Conservation (phyloP, 2,888 invertebrate species). For the Lagria hirta region DNA sequence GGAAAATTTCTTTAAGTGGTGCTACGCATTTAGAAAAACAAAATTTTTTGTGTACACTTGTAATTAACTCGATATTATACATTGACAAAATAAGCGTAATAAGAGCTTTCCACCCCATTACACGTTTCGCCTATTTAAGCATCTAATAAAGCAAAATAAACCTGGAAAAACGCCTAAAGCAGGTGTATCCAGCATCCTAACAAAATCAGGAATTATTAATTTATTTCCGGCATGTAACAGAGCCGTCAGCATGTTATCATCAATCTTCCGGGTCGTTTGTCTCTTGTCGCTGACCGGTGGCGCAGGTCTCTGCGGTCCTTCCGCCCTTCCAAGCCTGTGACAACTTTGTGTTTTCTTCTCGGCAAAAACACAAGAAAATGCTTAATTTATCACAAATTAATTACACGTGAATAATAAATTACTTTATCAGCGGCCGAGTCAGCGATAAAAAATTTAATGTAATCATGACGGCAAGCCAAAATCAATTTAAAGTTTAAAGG, state of each 20-base stretch:
- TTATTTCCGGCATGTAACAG: constrained; percentile 49
- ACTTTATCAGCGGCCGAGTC: constrained; percentile 7
- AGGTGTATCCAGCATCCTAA: no score
- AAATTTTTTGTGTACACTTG: no score
- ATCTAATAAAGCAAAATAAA: no score
- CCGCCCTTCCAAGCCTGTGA: constrained; percentile 25
- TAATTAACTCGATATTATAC: no score
- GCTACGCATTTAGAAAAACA: no score
- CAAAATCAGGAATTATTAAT: constrained; percentile 47
- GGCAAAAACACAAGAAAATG: constrained; percentile 32
- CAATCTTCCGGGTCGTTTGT: constrained; percentile 53
- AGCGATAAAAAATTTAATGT: constrained; percentile 21
- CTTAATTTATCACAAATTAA: constrained; percentile 34
- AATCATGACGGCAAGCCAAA: constrained; percentile 14
- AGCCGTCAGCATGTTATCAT: constrained; percentile 50
- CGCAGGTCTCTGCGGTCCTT: constrained; percentile 30
- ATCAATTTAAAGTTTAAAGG: constrained; percentile 21
- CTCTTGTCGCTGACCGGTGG: constrained; percentile 45
- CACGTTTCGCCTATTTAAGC: no score
- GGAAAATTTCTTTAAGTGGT: no score
- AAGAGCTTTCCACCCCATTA: no score
- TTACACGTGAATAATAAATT: constrained; percentile 27
- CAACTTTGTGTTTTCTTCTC: constrained; percentile 26
- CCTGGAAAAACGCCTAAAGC: no score
- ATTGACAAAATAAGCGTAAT: no score